Evolutionary conservation across 1,140 invertebrate genomes (phyloP), one percentile per base, ranked within the genome.

Genomic region (Hyles vespertilio): DNA sequence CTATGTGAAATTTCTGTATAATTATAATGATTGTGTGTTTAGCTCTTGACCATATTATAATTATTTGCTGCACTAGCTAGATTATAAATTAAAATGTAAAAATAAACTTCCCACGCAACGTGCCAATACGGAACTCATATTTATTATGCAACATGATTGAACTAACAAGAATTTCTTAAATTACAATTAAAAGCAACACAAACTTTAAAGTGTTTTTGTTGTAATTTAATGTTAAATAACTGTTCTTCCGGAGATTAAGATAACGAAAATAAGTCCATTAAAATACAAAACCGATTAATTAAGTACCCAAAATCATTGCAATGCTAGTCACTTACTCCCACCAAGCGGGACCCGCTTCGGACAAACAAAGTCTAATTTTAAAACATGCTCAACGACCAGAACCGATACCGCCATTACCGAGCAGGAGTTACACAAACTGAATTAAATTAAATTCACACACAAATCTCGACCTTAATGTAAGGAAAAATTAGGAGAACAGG

Each of bases 341-440:
- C n/a, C n/a, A 58, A 45, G 52, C 52, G 44, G 52, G 51, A 53
- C 56, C 45, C 46, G 11, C 40, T 54, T 43, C 3, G 36, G n/a
- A n/a, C n/a, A n/a, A 63, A 70, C 53, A 64, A 67, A 67, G 55
- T 63, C 63, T 62, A 69, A 69, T 65, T 72, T 72, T 65, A 63
- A 73, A 71, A 58, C 63, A 65, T 68, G 64, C 44, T 64, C 62
- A 67, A 59, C 52, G 58, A 70, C 57, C 70, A 70, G 61, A 68
- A 75, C 67, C 57, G 48, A 70, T 59, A 63, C 58, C 54, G 36
- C 61, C 45, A 45, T 69, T 62, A 70, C 51, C 22, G 40, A 34
- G 47, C 32, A 52, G 46, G 55, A 59, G n/a, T n/a, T 56, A 60
- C 55, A 62, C 33, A 49, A 40, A 46, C 32, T 45, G 61, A 58